Percentiles rank a stretch among this genome's conserved stretches.
Evolutionary conservation across 1,140 invertebrate genomes (phyloP).

Genomic region (Lysiphlebus fabarum): DNA sequence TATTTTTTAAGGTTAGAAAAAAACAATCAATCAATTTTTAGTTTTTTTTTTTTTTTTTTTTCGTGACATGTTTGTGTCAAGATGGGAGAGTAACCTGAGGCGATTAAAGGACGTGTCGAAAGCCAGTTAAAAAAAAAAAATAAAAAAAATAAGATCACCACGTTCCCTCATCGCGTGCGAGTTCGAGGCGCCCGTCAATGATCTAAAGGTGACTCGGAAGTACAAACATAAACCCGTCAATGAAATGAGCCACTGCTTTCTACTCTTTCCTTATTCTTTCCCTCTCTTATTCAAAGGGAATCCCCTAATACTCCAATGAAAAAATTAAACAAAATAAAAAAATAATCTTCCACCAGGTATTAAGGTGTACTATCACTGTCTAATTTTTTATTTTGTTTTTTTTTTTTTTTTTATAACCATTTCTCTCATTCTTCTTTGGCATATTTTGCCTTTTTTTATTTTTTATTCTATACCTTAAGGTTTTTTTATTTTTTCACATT

Average conservation of each 20-base stretch:
- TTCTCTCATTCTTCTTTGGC: neutral
- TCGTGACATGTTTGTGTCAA: neutral
- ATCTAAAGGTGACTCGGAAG: slow-evolving; percentile 12
- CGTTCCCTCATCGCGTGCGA: slow-evolving; percentile 4
- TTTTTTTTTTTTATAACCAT: neutral
- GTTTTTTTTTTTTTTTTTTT: neutral
- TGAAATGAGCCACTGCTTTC: slow-evolving; percentile 4
- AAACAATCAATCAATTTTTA: slow-evolving; percentile 1
- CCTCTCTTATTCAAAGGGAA: too few species aligned
- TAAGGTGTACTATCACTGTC: too few species aligned
- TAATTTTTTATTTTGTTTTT: neutral
- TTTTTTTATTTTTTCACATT: slow-evolving; percentile 24
- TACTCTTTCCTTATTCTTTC: too few species aligned
- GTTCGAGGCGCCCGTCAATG: slow-evolving; percentile 6
- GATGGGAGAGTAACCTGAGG: neutral
- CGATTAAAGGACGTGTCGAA: slow-evolving; percentile 12
- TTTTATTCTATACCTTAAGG: slow-evolving; percentile 10
- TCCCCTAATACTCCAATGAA: neutral
- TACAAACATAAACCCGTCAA: slow-evolving; percentile 10
- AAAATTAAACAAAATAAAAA: slow-evolving; percentile 4
- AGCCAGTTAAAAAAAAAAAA: neutral
- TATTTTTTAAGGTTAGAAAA: too few species aligned
- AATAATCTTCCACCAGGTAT: neutral
- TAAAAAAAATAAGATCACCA: neutral
- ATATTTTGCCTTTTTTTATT: slow-evolving; percentile 17